These are phyloP conservation scores for Himalopsyche phryganea DNA, from an alignment of 1,140 invertebrate genomes.

Conservation along the genomic window DNA sequence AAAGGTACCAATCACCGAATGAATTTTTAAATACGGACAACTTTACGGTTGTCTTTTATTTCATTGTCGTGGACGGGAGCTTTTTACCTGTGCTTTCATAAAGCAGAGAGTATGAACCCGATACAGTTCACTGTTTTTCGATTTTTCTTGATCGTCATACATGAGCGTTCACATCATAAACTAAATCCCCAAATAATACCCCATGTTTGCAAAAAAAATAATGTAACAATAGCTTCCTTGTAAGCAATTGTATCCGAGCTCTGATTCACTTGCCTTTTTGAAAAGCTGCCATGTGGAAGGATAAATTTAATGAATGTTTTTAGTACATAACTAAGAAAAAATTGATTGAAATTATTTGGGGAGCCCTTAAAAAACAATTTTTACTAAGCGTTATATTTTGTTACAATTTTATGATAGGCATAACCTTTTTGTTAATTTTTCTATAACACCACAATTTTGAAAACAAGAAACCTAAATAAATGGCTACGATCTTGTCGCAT, in stretches of 20 bases:
- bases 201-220: slow-evolving; percentile 17
- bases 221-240: slow-evolving; percentile 25
- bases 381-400: too few species aligned
- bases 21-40: slow-evolving; percentile 33
- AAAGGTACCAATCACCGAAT: slow-evolving; percentile 6
- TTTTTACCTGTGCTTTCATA: slow-evolving; percentile 6
- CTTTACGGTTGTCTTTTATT: slow-evolving; percentile 7
- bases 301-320: slow-evolving; percentile 18
- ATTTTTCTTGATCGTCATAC: slow-evolving; percentile 34
- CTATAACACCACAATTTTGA: too few species aligned
- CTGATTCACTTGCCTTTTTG: slow-evolving; percentile 13
- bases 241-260: slow-evolving; percentile 10
- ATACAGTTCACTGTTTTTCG: slow-evolving; percentile 34
- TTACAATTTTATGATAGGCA: too few species aligned
- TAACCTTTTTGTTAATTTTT: too few species aligned
- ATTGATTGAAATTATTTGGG: slow-evolving; percentile 12
- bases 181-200: slow-evolving; percentile 14
- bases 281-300: background rate
- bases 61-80: background rate
- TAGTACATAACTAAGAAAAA: slow-evolving; percentile 3
- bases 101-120: slow-evolving; percentile 8
- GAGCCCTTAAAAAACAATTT: slow-evolving; percentile 2
- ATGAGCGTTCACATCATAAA: slow-evolving; percentile 35
- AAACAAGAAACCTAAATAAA: too few species aligned
- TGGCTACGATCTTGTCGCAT: too few species aligned